Conservation (phyloP, 2,888 invertebrate species). For the Oegoconia quadripuncta region DNA sequence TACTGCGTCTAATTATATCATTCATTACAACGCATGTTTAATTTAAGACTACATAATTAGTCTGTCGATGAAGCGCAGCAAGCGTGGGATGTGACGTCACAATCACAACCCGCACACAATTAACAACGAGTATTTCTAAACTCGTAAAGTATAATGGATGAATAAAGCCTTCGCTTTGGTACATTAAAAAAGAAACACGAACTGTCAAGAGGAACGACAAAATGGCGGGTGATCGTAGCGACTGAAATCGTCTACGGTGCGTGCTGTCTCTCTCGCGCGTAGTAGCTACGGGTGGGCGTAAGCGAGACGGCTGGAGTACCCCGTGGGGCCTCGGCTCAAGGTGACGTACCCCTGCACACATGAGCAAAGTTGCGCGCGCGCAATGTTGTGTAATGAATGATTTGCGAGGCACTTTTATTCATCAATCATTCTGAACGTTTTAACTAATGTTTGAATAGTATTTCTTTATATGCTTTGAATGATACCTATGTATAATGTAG, state of each 20-base stretch:
- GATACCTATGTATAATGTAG: no score
- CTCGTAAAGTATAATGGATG: slow-evolving; percentile 7
- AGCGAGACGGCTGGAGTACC: slow-evolving; percentile 49
- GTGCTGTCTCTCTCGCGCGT: slow-evolving; percentile 43
- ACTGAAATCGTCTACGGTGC: slow-evolving; percentile 74
- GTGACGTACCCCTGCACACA: slow-evolving; percentile 66
- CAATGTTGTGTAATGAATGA: slow-evolving; percentile 13
- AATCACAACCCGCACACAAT: neutral
- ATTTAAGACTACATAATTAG: no score
- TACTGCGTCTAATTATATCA: no score
- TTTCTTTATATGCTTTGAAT: no score
- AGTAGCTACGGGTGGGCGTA: slow-evolving; percentile 44
- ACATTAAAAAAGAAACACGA: slow-evolving; percentile 31
- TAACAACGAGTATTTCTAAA: neutral
- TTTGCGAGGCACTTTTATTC: slow-evolving; percentile 5
- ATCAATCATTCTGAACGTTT: neutral
- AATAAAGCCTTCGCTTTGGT: slow-evolving; percentile 18
- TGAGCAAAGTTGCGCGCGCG: slow-evolving; percentile 36
- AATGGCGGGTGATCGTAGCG: slow-evolving; percentile 69
- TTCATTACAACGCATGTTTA: no score
- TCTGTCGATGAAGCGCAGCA: neutral
- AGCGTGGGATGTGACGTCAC: slow-evolving; percentile 1
- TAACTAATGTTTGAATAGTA: no score
- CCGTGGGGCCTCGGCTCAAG: slow-evolving; percentile 70
- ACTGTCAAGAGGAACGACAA: slow-evolving; percentile 57